phyloP scores from a whole-genome alignment of 2,888 invertebrate species.

The Hydropsyche betteni region DNA sequence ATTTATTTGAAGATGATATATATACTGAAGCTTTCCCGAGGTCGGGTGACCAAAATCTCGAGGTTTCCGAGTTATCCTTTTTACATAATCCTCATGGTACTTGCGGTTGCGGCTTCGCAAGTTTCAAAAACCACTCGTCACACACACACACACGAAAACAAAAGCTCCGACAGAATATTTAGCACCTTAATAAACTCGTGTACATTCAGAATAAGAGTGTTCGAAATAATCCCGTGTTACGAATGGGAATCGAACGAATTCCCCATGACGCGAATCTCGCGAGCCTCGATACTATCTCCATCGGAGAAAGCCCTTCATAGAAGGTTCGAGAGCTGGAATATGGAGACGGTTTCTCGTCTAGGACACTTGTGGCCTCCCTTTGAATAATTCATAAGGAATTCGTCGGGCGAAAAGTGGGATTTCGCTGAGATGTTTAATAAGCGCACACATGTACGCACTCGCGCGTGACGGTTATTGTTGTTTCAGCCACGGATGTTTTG shows the following conservation, averaged over 20 bases:
- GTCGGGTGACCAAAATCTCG: slow-evolving; percentile 7
- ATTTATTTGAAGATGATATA: too few relatives aligned
- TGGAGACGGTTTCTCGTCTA: slow-evolving; percentile 11
- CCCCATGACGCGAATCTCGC: too few relatives aligned
- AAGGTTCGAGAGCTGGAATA: background rate
- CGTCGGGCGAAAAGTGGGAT: background rate
- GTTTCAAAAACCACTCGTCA: slow-evolving; percentile 1
- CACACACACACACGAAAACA: slow-evolving; percentile 1
- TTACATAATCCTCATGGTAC: slow-evolving; percentile 9
- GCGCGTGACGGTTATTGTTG: too few relatives aligned
- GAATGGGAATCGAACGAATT: background rate
- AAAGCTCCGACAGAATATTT: too few relatives aligned
- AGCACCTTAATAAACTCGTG: too few relatives aligned
- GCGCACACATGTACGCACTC: background rate
- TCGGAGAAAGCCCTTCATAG: background rate
- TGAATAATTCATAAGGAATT: slow-evolving; percentile 24
- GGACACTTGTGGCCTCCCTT: slow-evolving; percentile 16
- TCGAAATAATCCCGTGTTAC: background rate
- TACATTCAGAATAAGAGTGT: background rate
- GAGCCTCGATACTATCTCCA: background rate
- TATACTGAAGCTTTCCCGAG: background rate
- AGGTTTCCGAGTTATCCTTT: slow-evolving; percentile 11
- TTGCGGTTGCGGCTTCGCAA: slow-evolving; percentile 24
- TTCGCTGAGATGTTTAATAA: slow-evolving; percentile 17
- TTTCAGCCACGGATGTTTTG: too few relatives aligned